These are phyloP conservation scores for Calameuta filiformis DNA, from an alignment of 2,888 invertebrate species.

Conservation along the genomic window DNA sequence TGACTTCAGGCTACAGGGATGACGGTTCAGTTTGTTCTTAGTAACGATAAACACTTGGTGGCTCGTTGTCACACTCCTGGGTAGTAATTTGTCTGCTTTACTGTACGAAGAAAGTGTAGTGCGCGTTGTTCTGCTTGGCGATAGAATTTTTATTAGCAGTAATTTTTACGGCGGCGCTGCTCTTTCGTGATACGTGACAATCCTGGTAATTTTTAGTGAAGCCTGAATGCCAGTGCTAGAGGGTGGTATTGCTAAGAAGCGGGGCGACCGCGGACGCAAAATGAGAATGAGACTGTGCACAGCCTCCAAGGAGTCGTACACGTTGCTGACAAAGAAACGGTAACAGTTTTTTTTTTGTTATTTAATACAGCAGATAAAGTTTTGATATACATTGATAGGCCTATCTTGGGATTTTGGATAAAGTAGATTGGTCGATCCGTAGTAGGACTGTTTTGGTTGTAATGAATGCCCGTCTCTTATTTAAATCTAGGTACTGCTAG, in stretches of 20 bases:
- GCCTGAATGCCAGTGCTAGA: constrained; percentile 60
- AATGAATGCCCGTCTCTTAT: not conserved
- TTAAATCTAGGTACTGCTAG: not conserved
- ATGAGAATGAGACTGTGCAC: constrained; percentile 63
- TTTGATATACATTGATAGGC: not conserved
- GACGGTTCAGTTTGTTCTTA: not conserved
- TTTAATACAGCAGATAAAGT: not conserved
- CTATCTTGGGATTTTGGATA: not conserved
- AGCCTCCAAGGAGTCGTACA: constrained; percentile 63
- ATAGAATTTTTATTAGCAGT: not conserved
- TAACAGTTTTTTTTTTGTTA: constrained; percentile 27
- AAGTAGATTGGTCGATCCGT: not conserved
- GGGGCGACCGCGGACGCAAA: constrained; percentile 43
- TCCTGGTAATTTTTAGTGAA: not conserved
- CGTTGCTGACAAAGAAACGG: constrained; percentile 63
- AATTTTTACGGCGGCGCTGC: not conserved
- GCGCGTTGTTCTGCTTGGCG: not conserved
- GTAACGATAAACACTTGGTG: not conserved
- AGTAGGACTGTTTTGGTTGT: not conserved
- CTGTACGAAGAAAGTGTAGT: not conserved
- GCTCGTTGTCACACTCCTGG: not conserved
- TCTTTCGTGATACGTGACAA: not conserved
- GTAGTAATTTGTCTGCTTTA: not conserved
- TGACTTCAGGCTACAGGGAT: not conserved
- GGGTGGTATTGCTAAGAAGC: constrained; percentile 55